A percentile compares a stretch with the other conserved stretches of the same genome.
These are phyloP conservation scores for Drosophila antonietae DNA, from an alignment of 2,888 invertebrate genomes.

Conservation along the genomic window DNA sequence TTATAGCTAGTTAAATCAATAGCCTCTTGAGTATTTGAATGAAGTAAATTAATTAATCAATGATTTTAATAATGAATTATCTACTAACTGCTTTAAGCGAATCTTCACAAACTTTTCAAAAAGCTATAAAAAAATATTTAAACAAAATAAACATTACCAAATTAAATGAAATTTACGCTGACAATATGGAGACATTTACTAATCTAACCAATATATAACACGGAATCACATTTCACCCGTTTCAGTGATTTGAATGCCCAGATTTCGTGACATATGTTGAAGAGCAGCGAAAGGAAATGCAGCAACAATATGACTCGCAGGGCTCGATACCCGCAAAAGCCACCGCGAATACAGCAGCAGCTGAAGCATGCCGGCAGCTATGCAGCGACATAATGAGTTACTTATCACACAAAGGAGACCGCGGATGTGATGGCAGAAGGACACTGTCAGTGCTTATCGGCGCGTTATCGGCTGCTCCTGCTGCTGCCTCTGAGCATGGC, in stretches of 20 bases:
- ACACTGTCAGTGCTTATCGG: slow-evolving; percentile 60
- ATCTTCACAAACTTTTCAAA: background rate
- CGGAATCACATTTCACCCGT: background rate
- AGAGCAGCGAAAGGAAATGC: slow-evolving; percentile 15
- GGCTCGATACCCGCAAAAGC: slow-evolving; percentile 42
- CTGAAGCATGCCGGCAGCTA: slow-evolving; percentile 1
- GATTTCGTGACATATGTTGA: slow-evolving; percentile 51
- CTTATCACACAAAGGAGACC: slow-evolving; percentile 47
- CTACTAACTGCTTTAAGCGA: too few species aligned
- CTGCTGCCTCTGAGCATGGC: slow-evolving; percentile 15
- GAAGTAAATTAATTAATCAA: too few species aligned
- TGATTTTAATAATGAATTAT: too few species aligned
- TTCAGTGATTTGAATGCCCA: slow-evolving; percentile 27
- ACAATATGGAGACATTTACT: background rate
- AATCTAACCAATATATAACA: background rate
- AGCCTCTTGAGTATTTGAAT: too few species aligned
- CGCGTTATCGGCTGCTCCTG: slow-evolving; percentile 51
- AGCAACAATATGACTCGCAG: slow-evolving; percentile 29
- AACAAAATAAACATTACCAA: background rate
- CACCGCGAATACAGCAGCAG: slow-evolving; percentile 38
- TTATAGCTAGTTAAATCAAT: too few species aligned
- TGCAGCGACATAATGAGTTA: slow-evolving; percentile 48
- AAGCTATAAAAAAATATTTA: too few species aligned
- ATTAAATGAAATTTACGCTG: background rate
- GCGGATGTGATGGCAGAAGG: slow-evolving; percentile 44